Conservation (phyloP, 2,888 invertebrate genomes). For the Cacoxenus indagator region DNA sequence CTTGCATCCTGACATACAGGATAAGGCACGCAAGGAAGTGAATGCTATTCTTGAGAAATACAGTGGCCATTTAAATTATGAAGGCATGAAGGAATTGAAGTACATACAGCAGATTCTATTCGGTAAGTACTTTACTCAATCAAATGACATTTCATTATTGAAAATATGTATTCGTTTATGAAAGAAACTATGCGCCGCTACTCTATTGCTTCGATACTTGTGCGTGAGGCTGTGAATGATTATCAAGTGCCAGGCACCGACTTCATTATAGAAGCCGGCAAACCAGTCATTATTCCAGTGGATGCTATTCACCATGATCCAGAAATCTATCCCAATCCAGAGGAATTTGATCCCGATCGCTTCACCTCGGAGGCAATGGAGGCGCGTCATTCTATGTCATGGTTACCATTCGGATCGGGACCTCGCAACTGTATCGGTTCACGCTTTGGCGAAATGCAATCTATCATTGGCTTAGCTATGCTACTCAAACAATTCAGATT, state of each 20-base stretch:
- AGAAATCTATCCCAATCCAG: constrained; percentile 70
- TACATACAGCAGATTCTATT: constrained; percentile 55
- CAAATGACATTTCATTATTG: background rate
- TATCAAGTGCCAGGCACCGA: constrained; percentile 63
- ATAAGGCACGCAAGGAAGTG: constrained; percentile 52
- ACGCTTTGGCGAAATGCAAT: constrained; percentile 68
- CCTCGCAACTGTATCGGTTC: constrained; percentile 67
- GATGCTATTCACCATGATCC: constrained; percentile 71
- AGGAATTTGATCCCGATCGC: constrained; percentile 71
- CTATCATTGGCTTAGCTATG: constrained; percentile 56
- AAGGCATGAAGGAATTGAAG: constrained; percentile 52
- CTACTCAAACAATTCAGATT: constrained; percentile 58
- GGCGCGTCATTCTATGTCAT: constrained; percentile 55
- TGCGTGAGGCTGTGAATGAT: constrained; percentile 63
- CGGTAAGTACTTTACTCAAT: constrained; percentile 41
- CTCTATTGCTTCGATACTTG: constrained; percentile 68
- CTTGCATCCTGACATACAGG: constrained; percentile 55
- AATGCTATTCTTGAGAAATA: constrained; percentile 45
- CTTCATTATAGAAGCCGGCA: constrained; percentile 72
- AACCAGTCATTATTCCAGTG: constrained; percentile 72
- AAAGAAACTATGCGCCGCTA: constrained; percentile 72
- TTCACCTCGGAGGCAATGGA: constrained; percentile 64
- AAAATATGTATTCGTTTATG: too few species aligned
- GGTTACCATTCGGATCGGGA: constrained; percentile 65
- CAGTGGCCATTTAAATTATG: constrained; percentile 54